Percentiles rank a stretch among this genome's conserved stretches.
Conservation (phyloP, 1,140 invertebrate species). For the Cephus cinctus region DNA sequence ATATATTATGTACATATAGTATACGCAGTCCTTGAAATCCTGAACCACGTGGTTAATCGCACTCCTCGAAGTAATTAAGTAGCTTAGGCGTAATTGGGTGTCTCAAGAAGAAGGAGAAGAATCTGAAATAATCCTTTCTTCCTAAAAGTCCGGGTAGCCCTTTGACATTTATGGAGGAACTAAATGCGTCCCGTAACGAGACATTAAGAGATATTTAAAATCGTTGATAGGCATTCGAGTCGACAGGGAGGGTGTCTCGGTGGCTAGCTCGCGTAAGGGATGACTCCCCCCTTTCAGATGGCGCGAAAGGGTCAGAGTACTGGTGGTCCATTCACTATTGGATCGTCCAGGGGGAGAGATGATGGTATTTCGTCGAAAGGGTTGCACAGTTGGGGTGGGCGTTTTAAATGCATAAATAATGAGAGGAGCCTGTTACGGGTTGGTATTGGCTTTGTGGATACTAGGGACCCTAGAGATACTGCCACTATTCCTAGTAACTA, state of each 20-base stretch:
- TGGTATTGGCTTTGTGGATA: constrained; percentile 16
- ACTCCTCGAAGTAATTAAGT: too few relatives aligned
- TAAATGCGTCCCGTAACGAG: constrained; percentile 39
- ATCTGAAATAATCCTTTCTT: too few relatives aligned
- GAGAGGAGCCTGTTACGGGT: constrained; percentile 23
- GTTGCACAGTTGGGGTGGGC: constrained; percentile 6
- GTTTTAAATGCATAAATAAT: constrained; percentile 48
- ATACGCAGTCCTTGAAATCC: too few relatives aligned
- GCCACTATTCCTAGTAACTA: too few relatives aligned
- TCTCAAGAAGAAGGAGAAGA: too few relatives aligned
- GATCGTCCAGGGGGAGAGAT: constrained; percentile 7
- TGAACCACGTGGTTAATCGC: too few relatives aligned
- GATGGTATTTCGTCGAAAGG: constrained; percentile 28
- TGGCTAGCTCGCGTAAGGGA: background rate
- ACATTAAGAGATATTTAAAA: constrained; percentile 39
- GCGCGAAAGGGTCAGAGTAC: background rate
- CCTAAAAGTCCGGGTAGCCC: too few relatives aligned
- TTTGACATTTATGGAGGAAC: too few relatives aligned
- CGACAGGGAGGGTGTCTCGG: constrained; percentile 6
- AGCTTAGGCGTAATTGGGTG: too few relatives aligned
- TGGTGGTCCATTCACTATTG: background rate
- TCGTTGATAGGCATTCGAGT: constrained; percentile 20
- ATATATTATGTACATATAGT: too few relatives aligned
- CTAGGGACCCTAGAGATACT: too few relatives aligned
- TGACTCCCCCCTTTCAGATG: background rate